Evolutionary conservation across 2,113 vertebrate species (phyloP), one percentile per base, ranked within the genome.

Genomic region (Callipepla squamata): DNA sequence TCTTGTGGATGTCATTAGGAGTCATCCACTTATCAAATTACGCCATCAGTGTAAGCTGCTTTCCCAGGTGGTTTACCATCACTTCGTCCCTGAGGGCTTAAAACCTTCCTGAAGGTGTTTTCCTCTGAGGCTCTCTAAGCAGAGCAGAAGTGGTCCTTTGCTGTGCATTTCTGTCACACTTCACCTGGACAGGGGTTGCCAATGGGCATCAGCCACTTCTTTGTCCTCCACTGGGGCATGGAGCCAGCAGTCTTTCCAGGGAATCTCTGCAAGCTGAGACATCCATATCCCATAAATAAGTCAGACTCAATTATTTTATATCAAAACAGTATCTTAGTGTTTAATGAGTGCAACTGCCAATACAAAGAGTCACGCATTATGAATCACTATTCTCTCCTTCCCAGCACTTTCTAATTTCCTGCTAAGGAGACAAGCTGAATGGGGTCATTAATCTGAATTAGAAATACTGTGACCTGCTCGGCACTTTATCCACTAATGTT

Each of bases 391-490:
- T 96, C 94, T 93, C 95, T 95, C 95, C 94, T 93, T 96, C 93
- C 96, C 92, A 95, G 94, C 91, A 70, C 93, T 97, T 97, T 97
- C 94, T 97, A 97, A 97, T 98, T 98, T 98, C 97, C 97, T 98
- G 96, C 96, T 97, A 97, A 97, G 97, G 96, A 97, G 97, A 96
- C 95, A 96, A 78, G 87, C 75, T 84, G 97, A 97, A 96, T 95
- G 91, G 93, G 95, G 96, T 98, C 97, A 97, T 98, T 97, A 98
- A 98, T 98, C 97, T 97, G 97, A 97, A 98, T 98, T 98, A 98
- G 97, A 97, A 97, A 96, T 91, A 92, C 84, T 18, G 34, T 97
- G 97, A 97, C 97, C 96, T 89, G 93, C 92, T 94, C 93, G 90
- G 96, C 95, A 94, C 94, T 95, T 92, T 47, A 86, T 94, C 95